Conservation (phyloP, 2,888 invertebrate species). For the Catocala fraxini region DNA sequence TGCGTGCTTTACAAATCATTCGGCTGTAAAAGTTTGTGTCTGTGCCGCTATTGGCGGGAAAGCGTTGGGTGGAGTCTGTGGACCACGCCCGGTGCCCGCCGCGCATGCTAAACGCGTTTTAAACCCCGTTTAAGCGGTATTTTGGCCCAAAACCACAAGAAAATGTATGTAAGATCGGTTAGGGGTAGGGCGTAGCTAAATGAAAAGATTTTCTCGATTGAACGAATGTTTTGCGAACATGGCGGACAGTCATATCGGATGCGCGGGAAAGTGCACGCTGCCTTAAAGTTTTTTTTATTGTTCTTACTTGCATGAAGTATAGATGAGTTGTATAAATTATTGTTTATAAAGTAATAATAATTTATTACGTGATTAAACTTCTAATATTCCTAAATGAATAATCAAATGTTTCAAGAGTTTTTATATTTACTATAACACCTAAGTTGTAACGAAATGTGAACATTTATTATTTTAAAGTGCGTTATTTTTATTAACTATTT, state of each 20-base stretch:
- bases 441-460: conserved; percentile 13
- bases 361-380: too few relatives aligned
- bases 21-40: conserved; percentile 72
- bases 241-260: conserved; percentile 77
- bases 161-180: conserved; percentile 84
- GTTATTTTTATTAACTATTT: background rate
- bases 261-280: conserved; percentile 79
- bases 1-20: conserved; percentile 77
- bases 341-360: too few relatives aligned
- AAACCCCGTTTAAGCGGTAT: conserved; percentile 87
- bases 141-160: conserved; percentile 86
- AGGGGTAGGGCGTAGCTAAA: conserved; percentile 85
- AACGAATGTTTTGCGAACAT: conserved; percentile 76
- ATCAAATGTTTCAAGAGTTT: background rate
- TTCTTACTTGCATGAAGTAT: background rate
- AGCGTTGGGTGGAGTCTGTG: conserved; percentile 60
- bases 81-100: conserved; percentile 67
- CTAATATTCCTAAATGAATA: too few relatives aligned
- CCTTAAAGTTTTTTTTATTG: conserved; percentile 23
- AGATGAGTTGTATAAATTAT: too few relatives aligned
- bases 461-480: background rate
- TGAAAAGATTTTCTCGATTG: conserved; percentile 83
- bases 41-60: conserved; percentile 64
- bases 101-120: conserved; percentile 86
- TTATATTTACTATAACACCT: background rate